Percentiles rank a stretch among this genome's conserved stretches.
Evolutionary conservation across 2,888 invertebrate genomes (phyloP).

Genomic region (Sphaeridia pumilis): DNA sequence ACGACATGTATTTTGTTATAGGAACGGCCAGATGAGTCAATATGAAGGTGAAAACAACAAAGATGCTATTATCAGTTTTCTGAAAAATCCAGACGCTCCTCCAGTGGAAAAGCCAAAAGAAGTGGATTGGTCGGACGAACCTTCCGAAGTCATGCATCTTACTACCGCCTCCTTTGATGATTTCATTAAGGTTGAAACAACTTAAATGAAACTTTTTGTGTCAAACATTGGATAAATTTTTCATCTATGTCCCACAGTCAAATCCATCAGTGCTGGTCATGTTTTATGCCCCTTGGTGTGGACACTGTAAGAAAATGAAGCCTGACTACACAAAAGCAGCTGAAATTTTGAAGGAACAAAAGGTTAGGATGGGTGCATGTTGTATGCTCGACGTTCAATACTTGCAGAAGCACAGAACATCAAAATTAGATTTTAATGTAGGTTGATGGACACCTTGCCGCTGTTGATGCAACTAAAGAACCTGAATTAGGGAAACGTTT

Average conservation of each 20-base stretch:
- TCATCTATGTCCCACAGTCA: slow-evolving; percentile 46
- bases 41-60: slow-evolving; percentile 78
- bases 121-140: slow-evolving; percentile 59
- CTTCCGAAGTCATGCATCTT: slow-evolving; percentile 66
- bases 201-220: not conserved
- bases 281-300: slow-evolving; percentile 91
- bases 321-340: slow-evolving; percentile 78
- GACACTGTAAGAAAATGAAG: slow-evolving; percentile 51
- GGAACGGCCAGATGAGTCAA: slow-evolving; percentile 59
- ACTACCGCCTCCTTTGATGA: slow-evolving; percentile 47
- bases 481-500: slow-evolving; percentile 54
- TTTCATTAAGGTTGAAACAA: slow-evolving; percentile 37
- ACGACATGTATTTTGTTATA: slow-evolving; percentile 45
- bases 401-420: too few relatives aligned
- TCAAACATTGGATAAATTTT: not conserved
- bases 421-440: too few relatives aligned
- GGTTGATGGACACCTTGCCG: slow-evolving; percentile 64
- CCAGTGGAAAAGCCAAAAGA: slow-evolving; percentile 55
- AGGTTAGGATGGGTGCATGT: too few relatives aligned
- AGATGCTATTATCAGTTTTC: slow-evolving; percentile 62
- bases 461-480: slow-evolving; percentile 74
- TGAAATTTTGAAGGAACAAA: slow-evolving; percentile 52
- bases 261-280: slow-evolving; percentile 68
- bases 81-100: slow-evolving; percentile 55
- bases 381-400: too few relatives aligned